Percentiles rank a stretch among this genome's conserved stretches.
phyloP scores from a whole-genome alignment of 92 coral and sea anemone species.

The Hydrozoanthus gracilis region DNA sequence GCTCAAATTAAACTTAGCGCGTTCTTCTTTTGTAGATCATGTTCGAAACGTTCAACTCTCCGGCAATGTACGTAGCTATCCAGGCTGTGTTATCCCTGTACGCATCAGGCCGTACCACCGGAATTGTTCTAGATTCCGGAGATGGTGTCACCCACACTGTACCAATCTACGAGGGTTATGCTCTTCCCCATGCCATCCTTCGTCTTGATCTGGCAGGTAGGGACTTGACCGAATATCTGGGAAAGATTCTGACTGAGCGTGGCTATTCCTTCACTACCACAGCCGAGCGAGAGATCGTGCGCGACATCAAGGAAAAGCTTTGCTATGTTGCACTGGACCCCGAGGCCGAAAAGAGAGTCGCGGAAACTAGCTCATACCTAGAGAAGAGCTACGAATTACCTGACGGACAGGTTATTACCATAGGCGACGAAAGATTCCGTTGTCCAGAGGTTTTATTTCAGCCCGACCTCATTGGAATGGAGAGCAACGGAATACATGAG shows the following conservation, averaged over 20 bases:
- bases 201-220: conserved; percentile 90
- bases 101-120: conserved; percentile 98
- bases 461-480: conserved; percentile 58
- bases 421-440: conserved; percentile 93
- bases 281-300: conserved; percentile 86
- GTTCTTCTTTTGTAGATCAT: conserved; percentile 63
- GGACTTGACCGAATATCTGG: neutral
- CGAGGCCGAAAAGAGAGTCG: conserved; percentile 76
- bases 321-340: conserved; percentile 75
- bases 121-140: conserved; percentile 95
- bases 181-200: too few relatives aligned
- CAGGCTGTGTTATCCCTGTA: conserved; percentile 78
- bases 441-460: conserved; percentile 93
- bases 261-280: conserved; percentile 91
- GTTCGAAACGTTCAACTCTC: conserved; percentile 95
- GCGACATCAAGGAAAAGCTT: too few relatives aligned
- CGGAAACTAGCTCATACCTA: conserved; percentile 84
- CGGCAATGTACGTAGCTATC: conserved; percentile 60
- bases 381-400: conserved; percentile 74
- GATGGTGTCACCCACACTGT: conserved; percentile 74
- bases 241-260: too few relatives aligned
- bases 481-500: conserved; percentile 87
- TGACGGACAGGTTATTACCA: conserved; percentile 82
- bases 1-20: too few relatives aligned
- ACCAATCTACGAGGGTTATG: too few relatives aligned